phyloP scores from a whole-genome alignment of 1,140 invertebrate genomes.

The Dinothrombium tinctorium region DNA sequence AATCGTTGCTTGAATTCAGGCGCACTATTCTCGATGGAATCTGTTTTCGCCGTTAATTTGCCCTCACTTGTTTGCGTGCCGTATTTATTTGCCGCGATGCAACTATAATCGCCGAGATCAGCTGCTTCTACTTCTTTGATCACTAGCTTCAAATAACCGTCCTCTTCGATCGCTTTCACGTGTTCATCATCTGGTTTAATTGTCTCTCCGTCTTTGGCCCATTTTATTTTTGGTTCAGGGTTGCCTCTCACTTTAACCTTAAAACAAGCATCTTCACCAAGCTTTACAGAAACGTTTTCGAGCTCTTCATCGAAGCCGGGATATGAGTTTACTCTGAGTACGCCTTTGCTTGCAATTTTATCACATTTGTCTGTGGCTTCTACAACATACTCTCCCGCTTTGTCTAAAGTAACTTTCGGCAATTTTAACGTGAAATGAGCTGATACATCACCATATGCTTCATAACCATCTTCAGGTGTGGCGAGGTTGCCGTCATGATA shows the following conservation, averaged over 20 bases:
- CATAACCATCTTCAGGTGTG: conserved; percentile 32
- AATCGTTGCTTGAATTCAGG: conserved; percentile 28
- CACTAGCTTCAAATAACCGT: conserved; percentile 48
- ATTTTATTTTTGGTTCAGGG: conserved; percentile 10
- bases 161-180: conserved; percentile 72
- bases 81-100: conserved; percentile 61
- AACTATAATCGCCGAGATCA: conserved; percentile 69
- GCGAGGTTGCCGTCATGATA: conserved; percentile 28
- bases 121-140: conserved; percentile 59
- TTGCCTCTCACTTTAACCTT: conserved; percentile 1
- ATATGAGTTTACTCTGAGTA: too few relatives aligned
- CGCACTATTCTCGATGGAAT: conserved; percentile 19
- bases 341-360: too few relatives aligned
- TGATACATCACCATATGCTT: conserved; percentile 30
- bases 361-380: conserved; percentile 29
- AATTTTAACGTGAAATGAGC: conserved; percentile 41
- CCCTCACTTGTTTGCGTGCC: conserved; percentile 21
- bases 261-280: neutral
- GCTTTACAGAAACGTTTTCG: too few relatives aligned
- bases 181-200: conserved; percentile 13
- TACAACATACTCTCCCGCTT: conserved; percentile 27
- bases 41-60: conserved; percentile 9
- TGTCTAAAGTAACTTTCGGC: conserved; percentile 25
- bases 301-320: too few relatives aligned
- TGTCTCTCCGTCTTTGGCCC: conserved; percentile 31